Conservation (phyloP, 2,797 vertebrate genomes). For the Cyclopterus lumpus region DNA sequence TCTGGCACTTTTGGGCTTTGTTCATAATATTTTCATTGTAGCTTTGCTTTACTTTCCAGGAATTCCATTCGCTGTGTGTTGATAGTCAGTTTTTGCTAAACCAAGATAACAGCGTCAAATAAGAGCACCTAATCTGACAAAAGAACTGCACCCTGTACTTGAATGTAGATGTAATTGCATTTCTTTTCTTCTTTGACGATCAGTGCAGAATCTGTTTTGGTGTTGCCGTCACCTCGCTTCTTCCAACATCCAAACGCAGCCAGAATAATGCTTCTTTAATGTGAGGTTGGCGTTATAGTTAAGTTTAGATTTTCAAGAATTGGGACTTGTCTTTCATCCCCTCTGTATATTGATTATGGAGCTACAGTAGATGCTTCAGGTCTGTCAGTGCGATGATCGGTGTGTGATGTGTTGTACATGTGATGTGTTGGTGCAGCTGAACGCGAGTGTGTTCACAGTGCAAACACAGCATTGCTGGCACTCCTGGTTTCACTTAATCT, state of each 20-base stretch:
- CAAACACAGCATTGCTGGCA: conserved; percentile 80
- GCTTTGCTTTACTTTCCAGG: conserved; percentile 69
- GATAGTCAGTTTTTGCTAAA: conserved; percentile 40
- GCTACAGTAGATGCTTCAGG: conserved; percentile 43
- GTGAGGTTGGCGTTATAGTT: not conserved
- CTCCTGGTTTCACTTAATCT: conserved; percentile 85
- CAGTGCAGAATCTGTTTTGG: not conserved
- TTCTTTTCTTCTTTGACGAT: not conserved
- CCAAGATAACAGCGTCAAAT: conserved; percentile 30
- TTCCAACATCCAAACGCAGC: not conserved
- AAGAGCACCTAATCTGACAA: conserved; percentile 33
- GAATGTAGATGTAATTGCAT: conserved; percentile 27
- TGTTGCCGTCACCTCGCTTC: not conserved
- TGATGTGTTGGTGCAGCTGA: conserved; percentile 78
- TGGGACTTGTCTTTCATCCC: not conserved
- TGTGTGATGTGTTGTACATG: conserved; percentile 77
- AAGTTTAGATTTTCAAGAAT: not conserved
- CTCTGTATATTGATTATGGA: conserved; percentile 12
- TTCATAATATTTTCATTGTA: conserved; percentile 74
- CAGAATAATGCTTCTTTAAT: not conserved
- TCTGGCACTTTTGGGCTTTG: conserved; percentile 74
- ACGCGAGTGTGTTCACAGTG: conserved; percentile 74
- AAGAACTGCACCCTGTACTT: conserved; percentile 29
- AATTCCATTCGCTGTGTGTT: conserved; percentile 58
- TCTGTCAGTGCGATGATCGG: conserved; percentile 59